Conservation (phyloP, 2,797 vertebrate genomes). For the Poecile montanus region DNA sequence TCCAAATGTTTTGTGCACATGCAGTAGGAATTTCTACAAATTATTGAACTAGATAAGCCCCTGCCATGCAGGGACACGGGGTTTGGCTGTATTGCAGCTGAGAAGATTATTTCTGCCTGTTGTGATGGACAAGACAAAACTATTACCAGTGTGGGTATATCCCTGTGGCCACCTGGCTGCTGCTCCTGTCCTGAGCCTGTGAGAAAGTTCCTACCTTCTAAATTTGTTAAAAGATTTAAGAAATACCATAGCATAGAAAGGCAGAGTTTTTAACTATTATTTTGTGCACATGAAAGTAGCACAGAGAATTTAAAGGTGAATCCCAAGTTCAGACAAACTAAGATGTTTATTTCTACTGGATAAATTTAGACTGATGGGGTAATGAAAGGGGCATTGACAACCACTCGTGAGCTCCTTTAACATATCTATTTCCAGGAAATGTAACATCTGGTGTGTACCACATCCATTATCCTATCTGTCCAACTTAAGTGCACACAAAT, state of each 20-base stretch:
- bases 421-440: slow-evolving; percentile 89
- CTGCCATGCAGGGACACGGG: not conserved
- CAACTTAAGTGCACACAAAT: slow-evolving; percentile 68
- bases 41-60: not conserved
- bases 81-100: not conserved
- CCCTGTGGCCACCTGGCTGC: not conserved
- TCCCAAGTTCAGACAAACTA: slow-evolving; percentile 67
- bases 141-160: not conserved
- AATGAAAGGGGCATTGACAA: slow-evolving; percentile 85
- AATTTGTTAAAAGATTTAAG: not conserved
- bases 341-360: slow-evolving; percentile 68
- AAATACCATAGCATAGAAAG: not conserved
- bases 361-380: slow-evolving; percentile 75
- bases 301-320: slow-evolving; percentile 49
- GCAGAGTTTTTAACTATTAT: not conserved
- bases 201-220: not conserved
- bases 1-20: not conserved
- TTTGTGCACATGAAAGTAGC: not conserved
- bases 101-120: not conserved
- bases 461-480: slow-evolving; percentile 76
- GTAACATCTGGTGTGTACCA: slow-evolving; percentile 86
- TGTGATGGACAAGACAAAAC: not conserved
- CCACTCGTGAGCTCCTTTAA: slow-evolving; percentile 78
- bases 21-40: not conserved
- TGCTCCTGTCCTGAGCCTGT: not conserved